Evolutionary conservation across 2,113 vertebrate genomes (phyloP), one percentile per base, ranked within the genome.

Genomic region (Pica pica): DNA sequence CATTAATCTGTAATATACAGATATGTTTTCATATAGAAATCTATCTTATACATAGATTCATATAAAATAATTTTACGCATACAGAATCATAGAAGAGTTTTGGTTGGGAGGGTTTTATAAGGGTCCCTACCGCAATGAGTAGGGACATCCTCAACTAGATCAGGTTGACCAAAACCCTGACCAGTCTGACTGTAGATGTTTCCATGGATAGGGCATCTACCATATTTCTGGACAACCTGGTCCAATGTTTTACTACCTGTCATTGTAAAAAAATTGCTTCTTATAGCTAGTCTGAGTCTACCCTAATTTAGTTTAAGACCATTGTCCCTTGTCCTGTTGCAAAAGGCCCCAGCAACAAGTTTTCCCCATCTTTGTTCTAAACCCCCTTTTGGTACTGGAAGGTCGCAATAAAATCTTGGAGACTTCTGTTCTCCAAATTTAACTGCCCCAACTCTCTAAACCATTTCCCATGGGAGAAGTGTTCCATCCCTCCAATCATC

Each of bases 381-480:
- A 33, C 1, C 3, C 7, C 4, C 10, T 49, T 26, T 59, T 30
- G 12, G 2, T 39, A 49, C 4, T 8, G 13, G 30, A 26, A 94
- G 6, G 2, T 18, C 0, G 0, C 11, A 23, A 8, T n/a, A 67
- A 68, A 6, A 9, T 47, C 6, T 53, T 5, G 1, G 5, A 56
- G 16, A 23, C 9, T 52, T n/a, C 42, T 64, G 23, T 63, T 50
- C 18, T 46, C 19, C 57, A 76, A 18, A 71, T 23, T 79, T 39
- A 49, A 49, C 7, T 57, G 8, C 7, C 9, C 8, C 2, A 28
- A 17, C 33, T 21, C 13, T 26, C 18, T 41, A 39, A 37, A 9
- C 7, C 24, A 46, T 39, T 75, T 33, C 11, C 44, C 37, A n/a
- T 0, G n/a, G 52, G 8, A 59, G 22, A 73, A 31, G 20, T 11